Evolutionary conservation across 2,888 invertebrate species (phyloP), one percentile per base, ranked within the genome.

Genomic region (Alentia gelatinosa): DNA sequence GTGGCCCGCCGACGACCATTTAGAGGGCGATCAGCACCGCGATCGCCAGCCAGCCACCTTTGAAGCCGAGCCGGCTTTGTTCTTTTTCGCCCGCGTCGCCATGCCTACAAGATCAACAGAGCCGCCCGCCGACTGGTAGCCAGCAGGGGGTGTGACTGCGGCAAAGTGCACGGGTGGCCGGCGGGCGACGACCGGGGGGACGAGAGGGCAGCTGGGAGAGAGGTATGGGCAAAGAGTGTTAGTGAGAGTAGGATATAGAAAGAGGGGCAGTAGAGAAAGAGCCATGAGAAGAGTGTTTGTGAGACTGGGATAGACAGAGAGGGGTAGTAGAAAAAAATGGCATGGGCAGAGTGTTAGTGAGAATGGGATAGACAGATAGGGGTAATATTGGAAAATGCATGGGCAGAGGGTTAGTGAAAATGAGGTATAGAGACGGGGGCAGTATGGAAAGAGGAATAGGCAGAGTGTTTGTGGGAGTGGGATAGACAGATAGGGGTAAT

Each of bases 61-160:
- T 86, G 86, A 86, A 86, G 86, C 26, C 26, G 86, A 86, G n/a
- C 33, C 12, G 7, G 47, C 86, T 86, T 86, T 86, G 86, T 86
- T 47, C 86, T 30, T 35, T 23, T 23, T 39, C 83, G 4, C 83
- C 37, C 39, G 15, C 39, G 39, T 39, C 83, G 83, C 83, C 39
- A 37, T 23, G 7, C 37, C 23, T 35, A 4, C 83, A 40, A 83
- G 83, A 40, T 40, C 86, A 86, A 86, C 42, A 42, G 33, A 5
- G 5, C 1, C 40, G 12, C 9, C 68, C 15, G 30, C 23, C 37
- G 15, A 33, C 37, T 15, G 15, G 79, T 30, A n/a, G 42, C 86
- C 42, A 33, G 7, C 86, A 47, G 47, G 26, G 86, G 86, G 42
- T 30, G 26, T n/a, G 47, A 12, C 19, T 42, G 86, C n/a, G 42